Conservation (phyloP, 1,140 invertebrate genomes). For the Lysiphlebus fabarum region DNA sequence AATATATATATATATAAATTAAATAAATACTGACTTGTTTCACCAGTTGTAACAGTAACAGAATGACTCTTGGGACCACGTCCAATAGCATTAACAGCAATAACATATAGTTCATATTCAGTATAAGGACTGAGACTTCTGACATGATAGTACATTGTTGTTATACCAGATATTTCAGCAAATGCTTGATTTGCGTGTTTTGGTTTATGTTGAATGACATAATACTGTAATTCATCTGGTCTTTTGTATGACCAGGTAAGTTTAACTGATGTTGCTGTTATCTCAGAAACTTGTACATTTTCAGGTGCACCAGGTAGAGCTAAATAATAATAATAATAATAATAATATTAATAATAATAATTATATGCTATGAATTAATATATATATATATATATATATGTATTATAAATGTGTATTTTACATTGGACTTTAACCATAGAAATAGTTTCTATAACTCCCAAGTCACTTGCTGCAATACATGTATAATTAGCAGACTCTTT, state of each 20-base stretch:
- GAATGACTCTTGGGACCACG: constrained; percentile 81
- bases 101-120: constrained; percentile 94
- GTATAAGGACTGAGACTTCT: constrained; percentile 88
- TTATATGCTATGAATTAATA: too few relatives aligned
- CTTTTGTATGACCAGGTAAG: constrained; percentile 87
- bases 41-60: constrained; percentile 87
- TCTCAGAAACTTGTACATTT: constrained; percentile 84
- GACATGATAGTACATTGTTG: constrained; percentile 88
- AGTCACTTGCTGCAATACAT: constrained; percentile 89
- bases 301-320: constrained; percentile 85
- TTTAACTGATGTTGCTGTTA: constrained; percentile 87
- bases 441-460: constrained; percentile 84
- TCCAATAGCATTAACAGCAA: constrained; percentile 91
- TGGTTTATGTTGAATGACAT: constrained; percentile 93
- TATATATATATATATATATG: too few relatives aligned
- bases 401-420: constrained; percentile 65
- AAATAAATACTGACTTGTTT: constrained; percentile 78
- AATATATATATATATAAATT: background rate
- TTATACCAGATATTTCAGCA: constrained; percentile 88
- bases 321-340: constrained; percentile 50
- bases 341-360: too few relatives aligned
- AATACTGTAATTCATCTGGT: constrained; percentile 83
- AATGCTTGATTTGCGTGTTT: constrained; percentile 77
- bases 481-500: constrained; percentile 94
- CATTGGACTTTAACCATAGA: constrained; percentile 93